Base-by-base conservation (phyloP, 2,888 invertebrate genomes). In the Epirrita christyi region DNA sequence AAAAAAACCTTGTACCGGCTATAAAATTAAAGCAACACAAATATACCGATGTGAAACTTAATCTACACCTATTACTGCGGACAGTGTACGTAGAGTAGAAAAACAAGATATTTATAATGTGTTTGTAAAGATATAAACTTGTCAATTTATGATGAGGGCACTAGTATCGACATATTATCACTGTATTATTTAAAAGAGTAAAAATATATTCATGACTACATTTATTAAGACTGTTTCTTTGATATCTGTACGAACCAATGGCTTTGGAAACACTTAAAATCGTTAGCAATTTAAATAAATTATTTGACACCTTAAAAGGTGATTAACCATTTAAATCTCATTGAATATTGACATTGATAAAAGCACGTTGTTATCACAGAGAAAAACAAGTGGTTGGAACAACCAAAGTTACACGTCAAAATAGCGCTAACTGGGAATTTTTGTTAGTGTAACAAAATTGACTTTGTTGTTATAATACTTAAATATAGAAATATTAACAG, bases 141-240 rank as follows among this genome's bases (percentile, higher is more conserved):
- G 61, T 66, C 65, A 71, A 70, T 70, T 72, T 70, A 70, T 66
- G 63, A 67, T 53, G 64, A 66, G 57, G 54, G 62, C 63, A 58
- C 55, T 40, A 66, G 66, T 21, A 21, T 21, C 21, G 21, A 21
- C n/a, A n/a, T 21, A 21, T 2, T 21, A 21, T 21, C 52, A 59
- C 53, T 47, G 47, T 61, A 47, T 63, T 57, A 52, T 51, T 43
- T 54, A 55, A 63, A 61, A 56, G 46, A 60, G 52, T 58, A 64
- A 59, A 57, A 51, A 53, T 54, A 60, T 59, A 63, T 60, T 64
- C 63, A 63, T 58, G 51, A 63, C 55, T 61, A 64, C 61, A 64
- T 63, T 61, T 61, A 64, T 63, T 61, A 52, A 45, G 56, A 61
- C 40, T 43, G 51, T 45, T 27, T 43, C 34, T 27, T 40, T 38